A percentile compares a stretch with the other conserved stretches of the same genome.
Conservation (phyloP, 2,888 invertebrate species). For the Bursaphelenchus okinawaensis region DNA sequence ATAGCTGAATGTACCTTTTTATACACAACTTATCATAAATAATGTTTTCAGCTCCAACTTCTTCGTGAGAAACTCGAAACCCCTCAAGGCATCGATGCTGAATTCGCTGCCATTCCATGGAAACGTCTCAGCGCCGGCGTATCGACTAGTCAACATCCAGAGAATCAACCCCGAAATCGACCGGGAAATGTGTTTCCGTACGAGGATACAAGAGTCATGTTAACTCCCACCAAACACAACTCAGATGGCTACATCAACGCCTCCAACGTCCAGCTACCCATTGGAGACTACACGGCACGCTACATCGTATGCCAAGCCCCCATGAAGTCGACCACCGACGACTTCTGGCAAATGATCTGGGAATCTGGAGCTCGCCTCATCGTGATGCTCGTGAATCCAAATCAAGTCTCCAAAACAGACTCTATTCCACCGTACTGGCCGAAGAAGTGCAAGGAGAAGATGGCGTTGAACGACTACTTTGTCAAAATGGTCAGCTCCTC, state of each 20-base stretch:
- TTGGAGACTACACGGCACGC: constrained; percentile 22
- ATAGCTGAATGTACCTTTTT: background rate
- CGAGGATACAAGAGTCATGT: constrained; percentile 77
- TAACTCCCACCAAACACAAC: constrained; percentile 77
- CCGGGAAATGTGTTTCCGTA: constrained; percentile 70
- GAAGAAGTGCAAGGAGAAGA: constrained; percentile 29
- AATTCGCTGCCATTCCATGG: constrained; percentile 23
- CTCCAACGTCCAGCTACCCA: constrained; percentile 68
- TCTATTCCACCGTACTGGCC: constrained; percentile 38
- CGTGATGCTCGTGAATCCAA: constrained; percentile 67
- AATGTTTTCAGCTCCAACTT: background rate
- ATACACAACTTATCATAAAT: too few species aligned
- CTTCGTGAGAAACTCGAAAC: constrained; percentile 3
- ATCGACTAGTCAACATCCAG: constrained; percentile 33
- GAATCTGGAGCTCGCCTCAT: constrained; percentile 78
- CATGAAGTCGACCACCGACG: constrained; percentile 64
- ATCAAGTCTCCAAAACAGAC: constrained; percentile 23
- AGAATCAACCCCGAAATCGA: constrained; percentile 24
- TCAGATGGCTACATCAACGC: constrained; percentile 86
- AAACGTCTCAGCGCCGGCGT: constrained; percentile 30
- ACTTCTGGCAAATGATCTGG: constrained; percentile 86
- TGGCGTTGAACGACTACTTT: constrained; percentile 28
- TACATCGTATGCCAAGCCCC: constrained; percentile 65
- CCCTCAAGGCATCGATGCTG: constrained; percentile 18
- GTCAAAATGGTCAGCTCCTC: constrained; percentile 19